These are phyloP conservation scores for Drosophila acutilabella DNA, from an alignment of 2,888 invertebrate genomes.

Conservation along the genomic window DNA sequence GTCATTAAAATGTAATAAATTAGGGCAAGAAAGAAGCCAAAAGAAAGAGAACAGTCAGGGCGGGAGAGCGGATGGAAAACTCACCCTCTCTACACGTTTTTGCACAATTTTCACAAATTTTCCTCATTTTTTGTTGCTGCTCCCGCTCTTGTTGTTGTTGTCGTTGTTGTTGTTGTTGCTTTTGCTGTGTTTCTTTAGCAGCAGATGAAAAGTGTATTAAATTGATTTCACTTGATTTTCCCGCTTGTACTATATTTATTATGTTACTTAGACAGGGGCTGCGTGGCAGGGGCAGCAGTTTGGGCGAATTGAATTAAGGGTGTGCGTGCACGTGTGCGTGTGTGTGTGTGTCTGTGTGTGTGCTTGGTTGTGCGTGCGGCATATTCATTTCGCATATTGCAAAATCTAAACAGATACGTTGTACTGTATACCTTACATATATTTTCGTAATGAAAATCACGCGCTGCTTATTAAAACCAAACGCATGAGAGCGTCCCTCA, in stretches of 20 bases:
- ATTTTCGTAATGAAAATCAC: slow-evolving; percentile 77
- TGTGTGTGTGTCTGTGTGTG: slow-evolving; percentile 21
- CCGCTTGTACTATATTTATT: slow-evolving; percentile 67
- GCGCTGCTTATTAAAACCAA: slow-evolving; percentile 74
- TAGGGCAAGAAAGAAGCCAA: slow-evolving; percentile 54
- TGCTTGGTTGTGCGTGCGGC: slow-evolving; percentile 30
- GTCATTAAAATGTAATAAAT: slow-evolving; percentile 79
- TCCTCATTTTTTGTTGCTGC: not conserved
- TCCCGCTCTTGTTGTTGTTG: no score
- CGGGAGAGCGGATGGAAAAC: not conserved
- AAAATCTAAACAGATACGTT: slow-evolving; percentile 68
- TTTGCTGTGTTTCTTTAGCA: slow-evolving; percentile 10
- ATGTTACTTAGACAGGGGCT: slow-evolving; percentile 24
- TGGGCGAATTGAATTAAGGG: slow-evolving; percentile 15
- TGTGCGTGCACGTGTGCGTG: slow-evolving; percentile 15
- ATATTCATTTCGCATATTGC: slow-evolving; percentile 77
- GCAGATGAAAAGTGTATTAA: slow-evolving; percentile 74
- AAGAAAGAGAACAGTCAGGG: slow-evolving; percentile 7
- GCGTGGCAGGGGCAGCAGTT: slow-evolving; percentile 2
- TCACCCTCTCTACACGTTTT: slow-evolving; percentile 10
- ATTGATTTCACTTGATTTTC: slow-evolving; percentile 77
- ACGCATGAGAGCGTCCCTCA: slow-evolving; percentile 51
- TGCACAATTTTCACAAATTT: slow-evolving; percentile 51
- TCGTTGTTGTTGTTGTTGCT: no score
- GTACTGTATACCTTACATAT: slow-evolving; percentile 34